Evolutionary conservation across 2,888 invertebrate species (phyloP).

Genomic region (Drosophila neoperkinsi): DNA sequence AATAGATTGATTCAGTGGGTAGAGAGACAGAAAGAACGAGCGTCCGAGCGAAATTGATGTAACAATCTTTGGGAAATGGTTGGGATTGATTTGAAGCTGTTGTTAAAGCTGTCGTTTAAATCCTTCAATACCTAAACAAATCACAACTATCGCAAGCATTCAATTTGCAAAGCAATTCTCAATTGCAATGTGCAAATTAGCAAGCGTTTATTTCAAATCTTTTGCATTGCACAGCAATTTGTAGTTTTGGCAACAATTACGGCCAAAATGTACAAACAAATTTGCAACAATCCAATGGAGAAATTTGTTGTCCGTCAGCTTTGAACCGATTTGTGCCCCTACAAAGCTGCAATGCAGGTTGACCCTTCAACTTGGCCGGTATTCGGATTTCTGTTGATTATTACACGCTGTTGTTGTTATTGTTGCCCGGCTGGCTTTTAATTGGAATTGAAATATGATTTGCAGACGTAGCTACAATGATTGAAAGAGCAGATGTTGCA

Average conservation of each 20-base stretch:
- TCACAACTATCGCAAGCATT: conserved; percentile 32
- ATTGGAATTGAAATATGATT: conserved; percentile 80
- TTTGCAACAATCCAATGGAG: conserved; percentile 44
- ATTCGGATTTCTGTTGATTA: conserved; percentile 56
- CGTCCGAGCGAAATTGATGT: conserved; percentile 6
- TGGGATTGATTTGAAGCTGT: background rate
- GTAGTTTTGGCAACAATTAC: conserved; percentile 57
- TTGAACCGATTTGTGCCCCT: background rate
- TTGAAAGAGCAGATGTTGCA: conserved; percentile 47
- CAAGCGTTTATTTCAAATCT: conserved; percentile 15
- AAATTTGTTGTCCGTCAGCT: conserved; percentile 7
- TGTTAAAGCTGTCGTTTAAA: conserved; percentile 20
- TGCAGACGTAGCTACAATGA: conserved; percentile 51
- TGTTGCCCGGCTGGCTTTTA: conserved; percentile 48
- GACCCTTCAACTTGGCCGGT: conserved; percentile 16
- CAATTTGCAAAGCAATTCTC: conserved; percentile 43
- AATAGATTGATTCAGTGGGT: conserved; percentile 35
- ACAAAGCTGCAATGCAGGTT: conserved; percentile 10
- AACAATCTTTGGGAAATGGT: conserved; percentile 1
- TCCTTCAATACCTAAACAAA: conserved; percentile 12
- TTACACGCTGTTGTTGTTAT: conserved; percentile 39
- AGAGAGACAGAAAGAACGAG: background rate
- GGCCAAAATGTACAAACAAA: conserved; percentile 63
- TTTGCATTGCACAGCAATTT: conserved; percentile 38
- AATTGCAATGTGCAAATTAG: conserved; percentile 40